A percentile compares a stretch with the other conserved stretches of the same genome.
These are phyloP conservation scores for Hecatera dysodea DNA, from an alignment of 2,888 invertebrate species.

Conservation along the genomic window DNA sequence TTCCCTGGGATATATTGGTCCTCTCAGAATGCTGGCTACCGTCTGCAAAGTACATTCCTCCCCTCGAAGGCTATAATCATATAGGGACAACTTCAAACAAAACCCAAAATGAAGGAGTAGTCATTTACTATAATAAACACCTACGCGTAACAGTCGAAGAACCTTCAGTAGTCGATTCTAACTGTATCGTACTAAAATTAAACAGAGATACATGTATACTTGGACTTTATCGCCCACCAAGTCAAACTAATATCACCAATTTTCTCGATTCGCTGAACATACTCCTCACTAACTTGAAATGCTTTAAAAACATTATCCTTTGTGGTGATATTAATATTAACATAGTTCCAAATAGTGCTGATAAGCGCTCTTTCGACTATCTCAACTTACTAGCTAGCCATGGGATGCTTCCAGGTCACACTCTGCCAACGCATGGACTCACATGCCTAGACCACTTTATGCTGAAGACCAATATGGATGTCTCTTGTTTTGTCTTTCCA, in stretches of 20 bases:
- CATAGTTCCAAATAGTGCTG: background rate
- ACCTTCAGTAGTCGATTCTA: background rate
- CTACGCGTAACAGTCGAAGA: background rate
- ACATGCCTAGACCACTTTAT: too few species aligned
- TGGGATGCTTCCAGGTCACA: too few species aligned
- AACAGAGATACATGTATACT: background rate
- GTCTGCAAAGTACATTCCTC: background rate
- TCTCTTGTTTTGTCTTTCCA: too few species aligned
- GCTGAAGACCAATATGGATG: too few species aligned
- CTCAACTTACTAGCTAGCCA: background rate
- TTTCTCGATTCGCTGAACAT: background rate
- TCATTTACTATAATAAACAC: background rate
- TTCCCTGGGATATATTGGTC: background rate
- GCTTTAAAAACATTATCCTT: background rate
- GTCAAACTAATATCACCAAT: background rate
- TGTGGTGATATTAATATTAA: background rate
- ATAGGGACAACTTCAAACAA: background rate
- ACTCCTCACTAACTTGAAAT: background rate
- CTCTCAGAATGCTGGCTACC: background rate
- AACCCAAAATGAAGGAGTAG: background rate
- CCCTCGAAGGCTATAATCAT: slow-evolving; percentile 1
- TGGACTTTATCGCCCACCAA: too few species aligned
- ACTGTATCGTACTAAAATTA: background rate
- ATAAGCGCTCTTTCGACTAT: background rate
- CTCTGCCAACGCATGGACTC: too few species aligned